Evolutionary conservation across 2,888 invertebrate genomes (phyloP).

Genomic region (Megalurothrips usitatus): DNA sequence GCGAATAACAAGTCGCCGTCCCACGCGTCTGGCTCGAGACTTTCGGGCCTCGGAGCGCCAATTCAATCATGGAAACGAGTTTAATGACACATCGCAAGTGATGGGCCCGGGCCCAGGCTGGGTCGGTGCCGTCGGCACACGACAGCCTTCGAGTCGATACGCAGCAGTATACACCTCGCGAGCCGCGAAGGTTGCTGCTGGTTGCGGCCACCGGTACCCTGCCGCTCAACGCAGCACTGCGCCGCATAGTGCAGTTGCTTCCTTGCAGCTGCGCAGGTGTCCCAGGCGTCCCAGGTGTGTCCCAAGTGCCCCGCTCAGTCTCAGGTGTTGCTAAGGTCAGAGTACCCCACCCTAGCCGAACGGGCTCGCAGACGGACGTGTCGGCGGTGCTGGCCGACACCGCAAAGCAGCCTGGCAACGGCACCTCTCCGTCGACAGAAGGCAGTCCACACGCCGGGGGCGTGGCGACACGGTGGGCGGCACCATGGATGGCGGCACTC

Average conservation of each 20-base stretch:
- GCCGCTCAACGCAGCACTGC: not conserved
- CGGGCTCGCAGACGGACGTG: no score
- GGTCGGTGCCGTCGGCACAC: no score
- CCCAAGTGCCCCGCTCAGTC: conserved; percentile 15
- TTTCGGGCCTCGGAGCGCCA: no score
- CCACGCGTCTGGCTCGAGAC: not conserved
- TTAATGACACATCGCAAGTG: no score
- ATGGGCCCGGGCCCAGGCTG: no score
- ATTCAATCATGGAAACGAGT: no score
- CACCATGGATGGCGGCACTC: not conserved
- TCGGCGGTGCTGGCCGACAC: not conserved
- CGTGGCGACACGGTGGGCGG: not conserved
- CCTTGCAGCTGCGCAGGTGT: not conserved
- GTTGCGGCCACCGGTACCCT: no score
- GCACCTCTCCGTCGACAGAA: not conserved
- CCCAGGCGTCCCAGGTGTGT: not conserved
- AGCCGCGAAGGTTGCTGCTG: no score
- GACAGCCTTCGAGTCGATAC: no score
- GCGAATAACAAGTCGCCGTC: not conserved
- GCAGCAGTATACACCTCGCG: no score
- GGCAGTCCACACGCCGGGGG: not conserved
- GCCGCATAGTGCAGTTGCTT: not conserved
- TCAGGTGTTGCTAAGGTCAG: conserved; percentile 19
- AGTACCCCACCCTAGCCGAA: not conserved
- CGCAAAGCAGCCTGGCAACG: no score